Conservation (phyloP, 2,797 vertebrate genomes). For the Poecilia velifera region DNA sequence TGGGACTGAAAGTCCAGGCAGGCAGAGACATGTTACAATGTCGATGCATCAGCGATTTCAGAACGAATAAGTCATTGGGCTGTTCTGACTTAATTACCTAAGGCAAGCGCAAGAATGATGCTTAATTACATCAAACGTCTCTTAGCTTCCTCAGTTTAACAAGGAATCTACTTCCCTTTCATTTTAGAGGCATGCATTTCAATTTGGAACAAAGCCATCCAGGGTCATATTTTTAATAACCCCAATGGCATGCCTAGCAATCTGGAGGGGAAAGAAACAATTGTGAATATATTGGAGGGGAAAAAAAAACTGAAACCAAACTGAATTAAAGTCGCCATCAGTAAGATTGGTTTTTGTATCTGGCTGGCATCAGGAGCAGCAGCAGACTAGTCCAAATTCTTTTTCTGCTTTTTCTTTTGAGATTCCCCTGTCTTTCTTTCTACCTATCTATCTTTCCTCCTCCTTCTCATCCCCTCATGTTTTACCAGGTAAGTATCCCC, state of each 20-base stretch:
- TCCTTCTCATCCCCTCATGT: conserved; percentile 73
- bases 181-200: conserved; percentile 2
- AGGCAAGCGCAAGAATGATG: conserved; percentile 15
- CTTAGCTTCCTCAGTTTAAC: conserved; percentile 43
- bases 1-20: conserved; percentile 71
- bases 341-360: conserved; percentile 73
- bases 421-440: conserved; percentile 74
- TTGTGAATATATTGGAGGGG: conserved; percentile 41
- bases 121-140: conserved; percentile 1
- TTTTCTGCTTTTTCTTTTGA: conserved; percentile 80
- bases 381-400: conserved; percentile 83
- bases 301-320: conserved; percentile 83
- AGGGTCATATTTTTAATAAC: conserved; percentile 61
- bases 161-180: conserved; percentile 42
- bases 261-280: conserved; percentile 34
- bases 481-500: conserved; percentile 92
- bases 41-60: conserved; percentile 67
- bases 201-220: neutral
- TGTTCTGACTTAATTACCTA: conserved; percentile 64
- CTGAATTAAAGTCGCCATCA: conserved; percentile 76
- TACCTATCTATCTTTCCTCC: conserved; percentile 63
- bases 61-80: conserved; percentile 81
- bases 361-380: conserved; percentile 83
- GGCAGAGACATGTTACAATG: conserved; percentile 60
- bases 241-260: conserved; percentile 90